Evolutionary conservation across 2,888 invertebrate genomes (phyloP), one percentile per base, ranked within the genome.

Genomic region (Monopis laevigella): DNA sequence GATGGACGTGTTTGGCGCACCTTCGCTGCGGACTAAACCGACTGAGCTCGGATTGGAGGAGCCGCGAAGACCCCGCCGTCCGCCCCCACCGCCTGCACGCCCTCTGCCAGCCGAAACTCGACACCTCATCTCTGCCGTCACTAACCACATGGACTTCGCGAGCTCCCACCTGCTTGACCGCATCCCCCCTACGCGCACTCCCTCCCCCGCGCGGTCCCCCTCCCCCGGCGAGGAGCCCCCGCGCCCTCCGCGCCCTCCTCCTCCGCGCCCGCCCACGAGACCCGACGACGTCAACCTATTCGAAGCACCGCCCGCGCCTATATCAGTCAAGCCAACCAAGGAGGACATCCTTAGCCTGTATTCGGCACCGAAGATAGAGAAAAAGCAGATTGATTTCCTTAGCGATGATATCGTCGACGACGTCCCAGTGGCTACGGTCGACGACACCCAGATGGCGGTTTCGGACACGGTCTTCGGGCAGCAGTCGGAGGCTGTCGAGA

Each of bases 121-220:
- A 72, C 92, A 93, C 58, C 75, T 95, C 14, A 88, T 94, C 36
- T 83, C 90, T 50, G 91, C 90, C 21, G 93, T 94, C 1, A 93
- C 94, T 26, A 93, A 92, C 2, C 92, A 92, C 42, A 87, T 94
- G 87, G 93, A 95, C 57, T 91, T 92, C 39, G 91, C 93, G 0
- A 93, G 93, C 52, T 89, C 90, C 2, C 89, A 92, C 58, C 72
- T 95, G 40, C 67, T 94, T 42, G 92, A 93, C 51, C 87, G 93
- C 45, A 86, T 93, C 45, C 91, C 93, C 40, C 91, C 88, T 3
- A 93, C 93, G 1, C 85, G 93, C 49, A 92, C 92, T 1, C 94
- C 94, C 0, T 93, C 93, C 63, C 94, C 94, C 0, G 90, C 74
- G 2, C 75, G 82, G 0, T 73, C 77, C 19, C 66, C 71, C 17